phyloP scores from a whole-genome alignment of 2,888 invertebrate genomes.

The Drosophila monieri region DNA sequence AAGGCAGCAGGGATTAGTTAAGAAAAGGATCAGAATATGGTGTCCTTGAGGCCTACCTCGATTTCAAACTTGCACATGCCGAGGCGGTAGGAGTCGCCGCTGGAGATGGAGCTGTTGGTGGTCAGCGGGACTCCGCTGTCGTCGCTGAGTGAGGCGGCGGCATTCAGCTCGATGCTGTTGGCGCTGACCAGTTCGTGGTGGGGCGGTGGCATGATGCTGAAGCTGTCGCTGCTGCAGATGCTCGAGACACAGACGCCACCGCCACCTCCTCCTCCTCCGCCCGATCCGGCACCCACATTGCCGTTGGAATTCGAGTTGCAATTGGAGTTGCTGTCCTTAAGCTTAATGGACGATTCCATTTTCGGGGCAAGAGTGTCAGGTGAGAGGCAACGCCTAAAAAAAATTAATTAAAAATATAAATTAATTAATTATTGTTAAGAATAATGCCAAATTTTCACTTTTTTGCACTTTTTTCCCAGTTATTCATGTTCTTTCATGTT shows the following conservation, averaged over 20 bases:
- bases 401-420: background rate
- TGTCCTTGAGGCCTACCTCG: slow-evolving; percentile 69
- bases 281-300: slow-evolving; percentile 30
- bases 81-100: slow-evolving; percentile 83
- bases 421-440: background rate
- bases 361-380: slow-evolving; percentile 45
- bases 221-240: slow-evolving; percentile 82
- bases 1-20: too few species aligned
- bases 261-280: slow-evolving; percentile 11
- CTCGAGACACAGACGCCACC: slow-evolving; percentile 35
- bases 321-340: slow-evolving; percentile 68
- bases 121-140: slow-evolving; percentile 84
- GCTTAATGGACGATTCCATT: slow-evolving; percentile 78
- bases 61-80: slow-evolving; percentile 84
- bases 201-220: slow-evolving; percentile 79
- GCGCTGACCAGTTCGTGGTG: slow-evolving; percentile 82
- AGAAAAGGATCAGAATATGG: too few species aligned
- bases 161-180: slow-evolving; percentile 84
- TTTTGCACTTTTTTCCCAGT: background rate
- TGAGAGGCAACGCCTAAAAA: slow-evolving; percentile 38
- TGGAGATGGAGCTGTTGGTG: slow-evolving; percentile 84
- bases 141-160: slow-evolving; percentile 83
- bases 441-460: background rate
- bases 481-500: too few species aligned
- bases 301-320: slow-evolving; percentile 38